Evolutionary conservation across 2,888 invertebrate species (phyloP), one percentile per base, ranked within the genome.

Genomic region (Altica lythri): DNA sequence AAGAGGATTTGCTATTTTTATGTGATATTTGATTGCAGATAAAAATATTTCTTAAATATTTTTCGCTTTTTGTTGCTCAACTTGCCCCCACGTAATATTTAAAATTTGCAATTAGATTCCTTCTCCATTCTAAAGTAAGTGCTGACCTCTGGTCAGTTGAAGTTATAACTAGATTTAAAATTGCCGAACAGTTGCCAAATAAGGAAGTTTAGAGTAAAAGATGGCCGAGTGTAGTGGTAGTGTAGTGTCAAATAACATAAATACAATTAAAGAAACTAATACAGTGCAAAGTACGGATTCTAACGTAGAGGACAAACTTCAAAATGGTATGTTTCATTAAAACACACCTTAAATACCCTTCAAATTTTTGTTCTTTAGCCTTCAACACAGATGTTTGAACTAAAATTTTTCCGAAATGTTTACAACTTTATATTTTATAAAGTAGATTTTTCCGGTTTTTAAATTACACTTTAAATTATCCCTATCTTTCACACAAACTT

Each of bases 141-240:
- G 58, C 51, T 53, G 63, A 46, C 57, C 50, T 49, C 63, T 63
- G 18, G 40, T n/a, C 16, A 16, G 6, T 9, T 9, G 12, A 6
- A 3, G 9, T 1, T 4, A 29, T 9, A 51, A 57, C 48, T 51
- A 51, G 4, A 37, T 51, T 58, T 51, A 35, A 57, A 58, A 57
- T 50, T 27, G 49, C 34, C 40, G 46, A 27, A 46, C 35, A 17
- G 42, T 49, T 49, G 38, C 48, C 30, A 49, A 49, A 49, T 49
- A 58, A 56, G 43, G 57, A 59, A 58, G 64, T 64, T 66, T 59
- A 59, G 64, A 63, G 53, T 60, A 59, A 59, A 61, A 62, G 57
- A 77, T 77, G 77, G 77, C 77, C 66, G 77, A 77, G 69, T 66
- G 71, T 69, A 72, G 71, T 74, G 73, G 68, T 68, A 73, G 72